Base-by-base conservation (phyloP, 92 coral and sea anemone genomes). In the Parazoanthus atlanticus region DNA sequence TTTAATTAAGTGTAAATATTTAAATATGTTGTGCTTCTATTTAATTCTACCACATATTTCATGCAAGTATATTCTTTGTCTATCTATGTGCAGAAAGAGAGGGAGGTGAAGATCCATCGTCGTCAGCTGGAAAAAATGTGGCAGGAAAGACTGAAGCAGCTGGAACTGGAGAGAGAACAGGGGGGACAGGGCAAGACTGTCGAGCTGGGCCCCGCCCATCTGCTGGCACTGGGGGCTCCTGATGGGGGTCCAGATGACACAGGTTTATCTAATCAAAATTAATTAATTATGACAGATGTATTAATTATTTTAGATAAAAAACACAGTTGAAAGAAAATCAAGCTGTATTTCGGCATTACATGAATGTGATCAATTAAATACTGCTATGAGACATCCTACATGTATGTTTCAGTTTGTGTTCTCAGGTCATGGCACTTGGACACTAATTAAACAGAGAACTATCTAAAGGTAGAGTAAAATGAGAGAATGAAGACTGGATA, bases 51-150 rank as follows among this genome's bases (percentile, higher is more conserved):
- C 38, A 36, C 4, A 36, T 36, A 36, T 36, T 36, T 36, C 38
- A 0, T 36, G 38, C 4, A 46, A 1, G 6, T 46, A 8, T 46
- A 46, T 40, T 34, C 2, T 21, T 23, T 26, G 23, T 87, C 38
- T 77, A n/a, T 41, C 2, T 29, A 31, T 15, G 17, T 25, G n/a
- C 89, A 96, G 98, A 95, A 88, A 94, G 99, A 96, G 88, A 96
- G 90, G 76, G 98, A 95, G 66, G 95, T 97, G 29, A 97, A 97
- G 88, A 89, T 56, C 86, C 92, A 93, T 64, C 90, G 99, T 28
- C 94, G 85, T 34, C 93, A 90, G 80, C 85, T 94, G 92, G 99
- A 97, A 85, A 93, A 92, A 75, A 86, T 81, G 88, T 97, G 99
- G 99, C 93, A 95, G 80, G 98, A 95, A 85, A 92, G 92, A 16